A percentile compares a stretch with the other conserved stretches of the same genome.
phyloP scores from a whole-genome alignment of 2,888 invertebrate genomes.

The Dermolepida albohirtum region DNA sequence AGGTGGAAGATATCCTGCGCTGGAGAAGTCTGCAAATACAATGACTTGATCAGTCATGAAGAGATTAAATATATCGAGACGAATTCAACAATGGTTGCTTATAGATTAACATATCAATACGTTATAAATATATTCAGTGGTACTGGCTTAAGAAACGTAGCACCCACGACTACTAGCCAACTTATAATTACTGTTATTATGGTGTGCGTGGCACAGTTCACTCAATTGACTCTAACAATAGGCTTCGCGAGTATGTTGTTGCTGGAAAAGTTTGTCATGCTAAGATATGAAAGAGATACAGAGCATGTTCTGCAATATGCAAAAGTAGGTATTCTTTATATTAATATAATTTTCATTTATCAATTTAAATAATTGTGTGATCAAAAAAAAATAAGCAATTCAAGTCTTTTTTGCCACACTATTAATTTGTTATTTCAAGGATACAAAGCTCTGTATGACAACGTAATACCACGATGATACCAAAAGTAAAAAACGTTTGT shows the following conservation, averaged over 20 bases:
- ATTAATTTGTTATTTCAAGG: too few species aligned
- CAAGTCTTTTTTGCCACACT: too few species aligned
- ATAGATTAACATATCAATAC: slow-evolving; percentile 36
- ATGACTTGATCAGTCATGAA: slow-evolving; percentile 23
- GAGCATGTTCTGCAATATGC: slow-evolving; percentile 32
- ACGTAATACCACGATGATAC: too few species aligned
- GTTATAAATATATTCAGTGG: slow-evolving; percentile 44
- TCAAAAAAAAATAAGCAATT: too few species aligned
- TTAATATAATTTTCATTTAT: too few species aligned
- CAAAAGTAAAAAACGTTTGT: too few species aligned
- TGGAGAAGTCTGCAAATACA: slow-evolving; percentile 18
- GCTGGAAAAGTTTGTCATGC: slow-evolving; percentile 37
- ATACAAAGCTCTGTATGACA: too few species aligned
- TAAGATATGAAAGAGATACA: slow-evolving; percentile 24
- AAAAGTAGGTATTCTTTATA: slow-evolving; percentile 15
- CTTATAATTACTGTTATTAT: slow-evolving; percentile 23
- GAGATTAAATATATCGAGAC: not conserved
- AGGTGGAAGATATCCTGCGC: slow-evolving; percentile 38
- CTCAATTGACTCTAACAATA: slow-evolving; percentile 24
- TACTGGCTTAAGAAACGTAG: slow-evolving; percentile 38
- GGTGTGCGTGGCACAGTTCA: slow-evolving; percentile 30
- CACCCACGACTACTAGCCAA: slow-evolving; percentile 12
- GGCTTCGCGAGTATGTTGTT: slow-evolving; percentile 39
- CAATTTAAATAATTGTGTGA: too few species aligned
- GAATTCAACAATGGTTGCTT: slow-evolving; percentile 7